phyloP scores from a whole-genome alignment of 2,888 invertebrate species.

The Lomographa bimaculata region DNA sequence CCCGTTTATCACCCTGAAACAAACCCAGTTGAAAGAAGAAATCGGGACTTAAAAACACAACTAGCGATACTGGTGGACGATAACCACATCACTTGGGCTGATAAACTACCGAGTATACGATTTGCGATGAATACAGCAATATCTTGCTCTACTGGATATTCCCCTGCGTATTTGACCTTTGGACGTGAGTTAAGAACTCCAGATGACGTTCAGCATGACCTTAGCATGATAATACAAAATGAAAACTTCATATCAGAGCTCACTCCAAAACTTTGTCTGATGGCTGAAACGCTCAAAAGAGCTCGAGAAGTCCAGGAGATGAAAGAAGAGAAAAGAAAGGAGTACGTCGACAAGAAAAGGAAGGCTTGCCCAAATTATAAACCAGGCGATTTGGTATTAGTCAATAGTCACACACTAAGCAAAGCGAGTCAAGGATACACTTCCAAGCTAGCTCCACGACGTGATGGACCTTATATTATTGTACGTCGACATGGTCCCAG shows the following conservation, averaged over 20 bases:
- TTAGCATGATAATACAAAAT: too few relatives aligned
- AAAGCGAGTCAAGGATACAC: not conserved
- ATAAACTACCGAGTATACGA: slow-evolving; percentile 11
- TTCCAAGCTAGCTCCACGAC: too few relatives aligned
- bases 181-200: slow-evolving; percentile 21
- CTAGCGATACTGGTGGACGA: slow-evolving; percentile 20
- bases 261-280: not conserved
- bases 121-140: slow-evolving; percentile 27
- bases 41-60: slow-evolving; percentile 32
- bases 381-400: not conserved
- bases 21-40: slow-evolving; percentile 29
- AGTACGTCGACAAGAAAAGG: slow-evolving; percentile 29
- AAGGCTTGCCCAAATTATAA: not conserved
- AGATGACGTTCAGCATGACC: slow-evolving; percentile 7
- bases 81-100: slow-evolving; percentile 20
- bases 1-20: slow-evolving; percentile 46
- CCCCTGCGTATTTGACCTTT: slow-evolving; percentile 24
- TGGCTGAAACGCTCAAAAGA: not conserved
- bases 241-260: too few relatives aligned
- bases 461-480: not conserved
- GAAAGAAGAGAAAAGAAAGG: slow-evolving; percentile 6
- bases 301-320: not conserved
- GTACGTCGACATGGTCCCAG: not conserved
- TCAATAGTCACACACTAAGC: not conserved
- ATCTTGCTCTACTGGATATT: slow-evolving; percentile 1